Conservation (phyloP, 2,113 vertebrate genomes). For the Ctenodactylus gundi region DNA sequence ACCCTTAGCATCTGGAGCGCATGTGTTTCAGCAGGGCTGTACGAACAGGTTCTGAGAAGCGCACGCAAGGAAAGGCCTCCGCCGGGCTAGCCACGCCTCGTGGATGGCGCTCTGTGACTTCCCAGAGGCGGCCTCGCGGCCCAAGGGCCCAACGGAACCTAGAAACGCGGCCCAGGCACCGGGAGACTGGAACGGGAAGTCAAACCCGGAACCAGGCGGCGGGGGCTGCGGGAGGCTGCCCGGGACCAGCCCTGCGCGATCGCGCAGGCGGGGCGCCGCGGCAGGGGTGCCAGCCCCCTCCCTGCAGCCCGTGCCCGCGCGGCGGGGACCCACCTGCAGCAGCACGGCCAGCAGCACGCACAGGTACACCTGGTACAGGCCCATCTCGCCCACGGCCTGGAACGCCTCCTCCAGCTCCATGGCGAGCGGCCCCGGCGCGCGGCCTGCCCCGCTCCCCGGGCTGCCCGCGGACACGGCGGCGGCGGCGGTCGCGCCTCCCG, state of each 20-base stretch:
- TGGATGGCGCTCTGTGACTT: background rate
- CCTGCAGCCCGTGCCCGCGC: too few relatives aligned
- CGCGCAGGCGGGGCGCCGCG: too few relatives aligned
- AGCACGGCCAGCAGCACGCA: conserved; percentile 85
- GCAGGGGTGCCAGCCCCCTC: background rate
- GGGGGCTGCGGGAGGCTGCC: background rate
- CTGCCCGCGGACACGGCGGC: background rate
- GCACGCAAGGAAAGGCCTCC: background rate
- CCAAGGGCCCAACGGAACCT: background rate
- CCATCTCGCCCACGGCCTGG: conserved; percentile 85
- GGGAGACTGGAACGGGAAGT: background rate
- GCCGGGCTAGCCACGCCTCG: background rate
- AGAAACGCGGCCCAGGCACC: background rate
- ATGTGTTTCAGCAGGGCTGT: background rate
- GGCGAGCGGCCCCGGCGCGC: background rate
- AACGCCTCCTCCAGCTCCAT: conserved; percentile 89
- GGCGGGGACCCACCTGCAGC: conserved; percentile 84
- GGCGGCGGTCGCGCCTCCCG: background rate
- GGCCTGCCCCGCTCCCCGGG: background rate
- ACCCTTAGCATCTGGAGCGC: background rate
- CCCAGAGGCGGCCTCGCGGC: background rate
- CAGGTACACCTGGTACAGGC: conserved; percentile 86
- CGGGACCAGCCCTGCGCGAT: too few relatives aligned
- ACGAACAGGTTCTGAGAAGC: background rate
- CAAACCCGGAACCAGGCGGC: background rate